Base-by-base conservation (phyloP, 2,797 vertebrate species). In the Gila robusta region DNA sequence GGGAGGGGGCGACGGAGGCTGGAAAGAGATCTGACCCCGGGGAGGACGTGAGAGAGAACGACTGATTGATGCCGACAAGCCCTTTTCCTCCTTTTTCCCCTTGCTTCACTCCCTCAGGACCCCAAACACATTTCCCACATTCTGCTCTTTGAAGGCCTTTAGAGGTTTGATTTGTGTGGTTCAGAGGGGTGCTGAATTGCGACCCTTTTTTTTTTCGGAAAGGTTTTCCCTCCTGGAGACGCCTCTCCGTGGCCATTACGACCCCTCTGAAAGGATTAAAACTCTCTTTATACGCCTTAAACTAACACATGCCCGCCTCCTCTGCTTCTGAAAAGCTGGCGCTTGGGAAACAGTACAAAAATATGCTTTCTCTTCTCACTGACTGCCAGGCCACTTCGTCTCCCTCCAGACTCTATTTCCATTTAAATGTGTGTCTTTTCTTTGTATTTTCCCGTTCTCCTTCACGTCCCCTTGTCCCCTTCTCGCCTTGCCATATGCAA, bases 251-350 rank as follows among this genome's bases (percentile, higher is more conserved):
- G 94, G 95, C 96, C 96, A 97, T 97, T 97, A 96, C 96, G 95
- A 96, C 97, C 95, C 96, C 96, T 96, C 83, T 97, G 96, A 98
- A 98, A 97, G 96, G 97, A 98, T 98, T 97, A 98, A 94, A 94
- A 92, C 94, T 59, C 95, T 96, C 94, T 98, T 98, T 99, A 97
- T 98, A 95, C 91, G 84, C 92, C 94, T 94, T 97, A 98, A 98
- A 98, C 97, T 97, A 99, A 99, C 98, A 98, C 91, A 92, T 95
- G 94, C 93, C 96, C 95, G 89, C 92, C 93, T 93, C 95, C 95
- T 95, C 95, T 95, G 95, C 91, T 92, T 88, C 87, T 90, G 93
- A 95, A 95, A 94, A 94, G 96, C 93, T 94, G 96, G 95, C 87
- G 95, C 96, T 96, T 95, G 95, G 96, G 96, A 97, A 97, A 97